Conservation (phyloP, 1,140 invertebrate species). For the Plodia interpunctella region DNA sequence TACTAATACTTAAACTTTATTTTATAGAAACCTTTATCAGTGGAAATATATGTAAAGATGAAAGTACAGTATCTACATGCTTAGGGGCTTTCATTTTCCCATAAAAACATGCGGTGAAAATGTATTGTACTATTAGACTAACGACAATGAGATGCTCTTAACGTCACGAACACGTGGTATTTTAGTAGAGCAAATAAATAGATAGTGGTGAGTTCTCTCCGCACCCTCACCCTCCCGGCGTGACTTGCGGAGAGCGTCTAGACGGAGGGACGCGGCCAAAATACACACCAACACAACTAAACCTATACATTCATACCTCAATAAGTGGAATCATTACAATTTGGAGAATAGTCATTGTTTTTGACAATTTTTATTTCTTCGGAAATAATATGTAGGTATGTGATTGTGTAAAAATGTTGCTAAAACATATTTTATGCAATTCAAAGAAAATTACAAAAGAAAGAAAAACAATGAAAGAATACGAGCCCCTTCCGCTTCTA, state of each 20-base stretch:
- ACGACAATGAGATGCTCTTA: conserved; percentile 35
- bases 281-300: conserved; percentile 38
- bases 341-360: background rate
- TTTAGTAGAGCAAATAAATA: conserved; percentile 67
- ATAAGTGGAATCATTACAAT: background rate
- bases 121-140: background rate
- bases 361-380: background rate
- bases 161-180: conserved; percentile 54
- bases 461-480: conserved; percentile 13
- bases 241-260: conserved; percentile 69
- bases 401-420: background rate
- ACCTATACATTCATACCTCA: conserved; percentile 21
- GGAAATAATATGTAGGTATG: too few species aligned
- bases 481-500: conserved; percentile 15
- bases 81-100: too few species aligned
- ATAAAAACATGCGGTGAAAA: background rate
- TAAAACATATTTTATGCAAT: background rate
- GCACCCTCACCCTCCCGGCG: conserved; percentile 62
- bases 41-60: too few species aligned
- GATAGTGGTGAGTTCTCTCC: conserved; percentile 52
- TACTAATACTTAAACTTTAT: too few species aligned
- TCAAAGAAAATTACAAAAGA: conserved; percentile 14
- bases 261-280: conserved; percentile 56
- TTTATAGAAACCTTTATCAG: too few species aligned
- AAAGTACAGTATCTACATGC: too few species aligned